Evolutionary conservation across 2,797 vertebrate genomes (phyloP), one percentile per base, ranked within the genome.

Genomic region (Sparidentex hasta): DNA sequence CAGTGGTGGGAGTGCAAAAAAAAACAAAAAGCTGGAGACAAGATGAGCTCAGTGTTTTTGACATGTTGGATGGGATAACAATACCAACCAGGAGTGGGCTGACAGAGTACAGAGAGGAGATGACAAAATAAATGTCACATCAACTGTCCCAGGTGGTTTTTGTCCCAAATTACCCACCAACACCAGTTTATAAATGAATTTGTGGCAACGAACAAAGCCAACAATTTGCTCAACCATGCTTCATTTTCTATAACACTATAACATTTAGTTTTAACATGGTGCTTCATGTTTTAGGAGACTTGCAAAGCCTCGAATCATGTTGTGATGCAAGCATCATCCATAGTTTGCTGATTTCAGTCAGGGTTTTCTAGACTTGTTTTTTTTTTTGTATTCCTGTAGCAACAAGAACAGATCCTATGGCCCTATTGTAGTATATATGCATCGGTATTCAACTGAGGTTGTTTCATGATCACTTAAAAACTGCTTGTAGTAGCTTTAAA

Each of bases 121-220:
- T 74, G 59, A 71, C 57, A 51, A 67, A 58, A 65, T 51, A 58
- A 59, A 64, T 74, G 62, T 68, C 66, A 62, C 44, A 27, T 44
- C 41, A 58, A 11, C 23, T 71, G 47, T 75, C 41, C 75, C 59
- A 67, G 61, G 46, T 76, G 68, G 11, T 38, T 25, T 66, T 56
- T 50, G 47, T 46, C 38, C 63, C 29, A 33, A 46, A 29, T 52
- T 58, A 41, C 25, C 4, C 18, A 38, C 47, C 20, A 41, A 33
- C 41, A 65, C 18, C 20, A 47, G 17, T 66, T 50, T 57, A 12
- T 55, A 54, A 59, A 55, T 41, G 2, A 16, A 41, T 38, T 27
- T 18, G 1, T 50, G 3, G 5, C 7, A 33, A n/a, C 12, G 17
- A 48, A 46, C 25, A 56, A 56, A 73, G 41, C 41, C 41, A 62